A percentile compares a stretch with the other conserved stretches of the same genome.
These are phyloP conservation scores for Adrianichthys oophorus DNA, from an alignment of 2,797 vertebrate species.

Conservation along the genomic window DNA sequence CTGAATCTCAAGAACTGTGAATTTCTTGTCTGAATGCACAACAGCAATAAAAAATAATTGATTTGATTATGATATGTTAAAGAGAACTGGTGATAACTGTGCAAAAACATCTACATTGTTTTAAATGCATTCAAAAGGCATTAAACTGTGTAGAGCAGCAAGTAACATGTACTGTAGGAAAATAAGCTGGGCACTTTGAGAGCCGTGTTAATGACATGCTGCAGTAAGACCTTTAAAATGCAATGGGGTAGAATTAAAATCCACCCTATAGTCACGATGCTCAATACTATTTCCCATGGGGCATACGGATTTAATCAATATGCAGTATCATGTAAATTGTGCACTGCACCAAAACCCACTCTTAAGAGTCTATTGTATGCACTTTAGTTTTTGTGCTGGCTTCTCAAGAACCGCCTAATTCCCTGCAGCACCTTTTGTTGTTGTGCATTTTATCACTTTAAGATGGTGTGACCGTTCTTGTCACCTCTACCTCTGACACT, in stretches of 20 bases:
- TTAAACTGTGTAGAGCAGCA: conserved; percentile 7
- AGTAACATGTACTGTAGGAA: conserved; percentile 42
- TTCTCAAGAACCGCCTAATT: conserved; percentile 44
- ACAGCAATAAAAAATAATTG: too few species aligned
- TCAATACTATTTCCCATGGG: conserved; percentile 69
- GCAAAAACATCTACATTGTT: too few species aligned
- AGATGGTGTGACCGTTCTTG: conserved; percentile 68
- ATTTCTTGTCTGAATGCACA: too few species aligned
- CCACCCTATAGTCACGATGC: conserved; percentile 67
- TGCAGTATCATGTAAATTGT: conserved; percentile 77
- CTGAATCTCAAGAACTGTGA: too few species aligned
- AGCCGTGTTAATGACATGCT: conserved; percentile 57
- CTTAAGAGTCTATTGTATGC: conserved; percentile 52
- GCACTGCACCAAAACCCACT: conserved; percentile 74
- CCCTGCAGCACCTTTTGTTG: conserved; percentile 57
- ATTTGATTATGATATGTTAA: too few species aligned
- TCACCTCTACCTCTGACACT: conserved; percentile 73
- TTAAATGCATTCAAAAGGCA: too few species aligned
- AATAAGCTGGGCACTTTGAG: conserved; percentile 53
- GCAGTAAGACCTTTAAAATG: conserved; percentile 72
- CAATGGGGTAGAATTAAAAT: conserved; percentile 66
- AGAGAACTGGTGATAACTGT: too few species aligned
- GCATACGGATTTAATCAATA: conserved; percentile 73
- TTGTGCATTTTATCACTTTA: conserved; percentile 66
- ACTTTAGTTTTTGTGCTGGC: conserved; percentile 39